Conservation (phyloP, 2,888 invertebrate genomes). For the Limnephilus marmoratus region DNA sequence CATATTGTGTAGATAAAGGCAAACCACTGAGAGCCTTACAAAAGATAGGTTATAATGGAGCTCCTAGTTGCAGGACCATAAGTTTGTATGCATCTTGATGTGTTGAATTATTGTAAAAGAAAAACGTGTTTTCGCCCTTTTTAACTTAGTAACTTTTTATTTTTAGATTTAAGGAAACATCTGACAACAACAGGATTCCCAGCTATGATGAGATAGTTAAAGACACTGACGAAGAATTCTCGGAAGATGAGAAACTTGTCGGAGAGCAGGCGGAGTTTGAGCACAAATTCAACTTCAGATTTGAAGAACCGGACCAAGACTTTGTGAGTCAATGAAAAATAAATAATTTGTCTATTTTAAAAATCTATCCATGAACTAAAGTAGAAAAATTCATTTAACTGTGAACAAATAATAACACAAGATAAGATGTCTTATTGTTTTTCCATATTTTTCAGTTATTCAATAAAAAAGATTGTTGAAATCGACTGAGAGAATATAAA, state of each 20-base stretch:
- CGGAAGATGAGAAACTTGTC: slow-evolving; percentile 87
- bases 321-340: slow-evolving; percentile 79
- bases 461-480: background rate
- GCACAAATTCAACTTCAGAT: slow-evolving; percentile 96
- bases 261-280: slow-evolving; percentile 94
- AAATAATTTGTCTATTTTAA: background rate
- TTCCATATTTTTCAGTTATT: background rate
- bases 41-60: background rate
- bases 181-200: slow-evolving; percentile 76
- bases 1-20: background rate
- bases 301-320: slow-evolving; percentile 96
- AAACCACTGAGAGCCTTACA: background rate
- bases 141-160: background rate
- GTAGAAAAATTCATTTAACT: no score
- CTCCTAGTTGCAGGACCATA: background rate
- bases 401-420: no score
- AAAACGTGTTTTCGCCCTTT: background rate
- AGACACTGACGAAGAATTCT: slow-evolving; percentile 71
- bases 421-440: no score
- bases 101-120: background rate
- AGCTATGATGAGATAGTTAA: slow-evolving; percentile 83
- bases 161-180: slow-evolving; percentile 74
- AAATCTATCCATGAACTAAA: no score
- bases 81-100: background rate
- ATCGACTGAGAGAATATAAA: background rate